A percentile compares a stretch with the other conserved stretches of the same genome.
phyloP scores from a whole-genome alignment of 2,797 vertebrate genomes.

The Xenops minutus region DNA sequence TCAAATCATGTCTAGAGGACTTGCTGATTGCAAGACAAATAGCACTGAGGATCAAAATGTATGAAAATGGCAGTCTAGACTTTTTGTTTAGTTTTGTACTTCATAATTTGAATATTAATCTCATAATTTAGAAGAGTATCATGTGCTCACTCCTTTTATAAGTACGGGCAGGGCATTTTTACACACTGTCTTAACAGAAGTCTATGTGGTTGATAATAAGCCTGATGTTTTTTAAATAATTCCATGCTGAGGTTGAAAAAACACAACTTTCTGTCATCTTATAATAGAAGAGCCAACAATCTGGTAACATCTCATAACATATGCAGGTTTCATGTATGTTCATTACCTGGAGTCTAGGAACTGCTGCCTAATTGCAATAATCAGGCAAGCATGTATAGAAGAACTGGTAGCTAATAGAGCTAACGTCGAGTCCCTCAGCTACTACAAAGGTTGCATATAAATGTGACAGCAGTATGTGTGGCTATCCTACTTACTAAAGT shows the following conservation, averaged over 20 bases:
- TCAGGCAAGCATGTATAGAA: neutral
- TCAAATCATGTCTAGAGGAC: neutral
- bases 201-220: neutral
- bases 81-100: neutral
- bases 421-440: neutral
- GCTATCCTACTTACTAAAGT: neutral
- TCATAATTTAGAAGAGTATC: conserved; percentile 45
- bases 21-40: neutral
- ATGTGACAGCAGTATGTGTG: neutral
- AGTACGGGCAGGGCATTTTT: neutral
- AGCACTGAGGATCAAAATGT: conserved; percentile 2
- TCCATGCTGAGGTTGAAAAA: neutral
- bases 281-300: neutral
- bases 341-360: neutral
- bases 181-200: neutral
- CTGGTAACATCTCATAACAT: neutral
- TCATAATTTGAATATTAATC: conserved; percentile 67
- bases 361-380: neutral
- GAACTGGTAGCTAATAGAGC: neutral
- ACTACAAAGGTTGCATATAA: neutral
- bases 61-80: neutral
- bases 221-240: neutral
- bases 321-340: neutral
- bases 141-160: neutral
- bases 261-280: neutral